A percentile compares a stretch with the other conserved stretches of the same genome.
Conservation (phyloP, 2,888 invertebrate species). For the Cactoblastis cactorum region DNA sequence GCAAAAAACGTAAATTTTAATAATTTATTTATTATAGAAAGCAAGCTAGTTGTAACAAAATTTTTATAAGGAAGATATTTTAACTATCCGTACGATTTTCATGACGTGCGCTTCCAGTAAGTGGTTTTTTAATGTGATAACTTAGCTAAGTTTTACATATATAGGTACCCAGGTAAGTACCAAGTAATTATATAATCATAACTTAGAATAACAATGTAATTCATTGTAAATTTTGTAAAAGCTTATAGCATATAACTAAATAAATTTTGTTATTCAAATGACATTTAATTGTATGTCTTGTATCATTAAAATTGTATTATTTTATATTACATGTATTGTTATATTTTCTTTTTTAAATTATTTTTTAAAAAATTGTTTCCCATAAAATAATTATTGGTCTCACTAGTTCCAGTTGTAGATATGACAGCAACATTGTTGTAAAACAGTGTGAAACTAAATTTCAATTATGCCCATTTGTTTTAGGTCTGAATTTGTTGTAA, state of each 20-base stretch:
- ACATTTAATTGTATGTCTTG: too few relatives aligned
- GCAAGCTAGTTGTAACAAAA: not conserved
- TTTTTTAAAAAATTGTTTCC: too few relatives aligned
- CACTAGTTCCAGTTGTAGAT: not conserved
- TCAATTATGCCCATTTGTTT: slow-evolving; percentile 38
- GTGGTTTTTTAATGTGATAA: not conserved
- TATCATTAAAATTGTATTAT: too few relatives aligned
- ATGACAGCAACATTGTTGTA: slow-evolving; percentile 26
- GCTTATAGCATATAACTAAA: too few relatives aligned
- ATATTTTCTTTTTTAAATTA: too few relatives aligned
- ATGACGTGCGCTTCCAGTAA: slow-evolving; percentile 2
- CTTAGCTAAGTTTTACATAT: not conserved
- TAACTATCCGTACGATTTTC: not conserved
- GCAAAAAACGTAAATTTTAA: not conserved
- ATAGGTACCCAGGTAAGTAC: not conserved
- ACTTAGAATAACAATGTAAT: too few relatives aligned
- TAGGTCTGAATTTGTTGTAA: slow-evolving; percentile 34
- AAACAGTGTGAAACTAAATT: slow-evolving; percentile 25
- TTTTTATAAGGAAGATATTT: not conserved
- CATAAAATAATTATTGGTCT: too few relatives aligned
- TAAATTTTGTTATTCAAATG: too few relatives aligned
- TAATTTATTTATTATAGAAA: not conserved
- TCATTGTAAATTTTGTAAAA: too few relatives aligned
- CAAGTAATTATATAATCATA: not conserved
- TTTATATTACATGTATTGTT: too few relatives aligned